Base-by-base conservation (phyloP, 2,888 invertebrate genomes). In the Ethmia dodecea region DNA sequence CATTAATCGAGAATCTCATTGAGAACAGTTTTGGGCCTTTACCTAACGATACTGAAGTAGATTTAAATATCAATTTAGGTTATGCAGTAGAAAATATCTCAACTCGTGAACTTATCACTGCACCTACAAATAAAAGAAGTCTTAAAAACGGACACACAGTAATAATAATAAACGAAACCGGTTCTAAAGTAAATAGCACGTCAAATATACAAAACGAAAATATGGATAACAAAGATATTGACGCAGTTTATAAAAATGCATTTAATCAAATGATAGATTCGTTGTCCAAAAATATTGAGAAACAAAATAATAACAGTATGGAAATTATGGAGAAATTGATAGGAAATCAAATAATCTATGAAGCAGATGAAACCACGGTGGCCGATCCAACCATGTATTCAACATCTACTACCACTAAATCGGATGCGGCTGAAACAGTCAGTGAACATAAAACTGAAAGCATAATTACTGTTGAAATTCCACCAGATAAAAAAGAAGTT, bases 1-100 rank as follows among this genome's bases (percentile, higher is more conserved):
- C 55, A 29, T 42, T 78, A 28, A 71, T 78, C 32, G 69, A 75
- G 31, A 65, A 67, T 47, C 51, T 77, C 33, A 69, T 75, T 35
- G 63, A 61, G 38, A 68, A 48, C 22, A 66, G 56, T 43, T 60
- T 65, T 28, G 57, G 57, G 28, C 48, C 55, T 5, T 28, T 40
- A 26, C 52, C 45, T 33, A 47, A 56, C 30, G 32, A 41, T 27
- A 43, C 37, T 11, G 15, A 46, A 13, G 11, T 31, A 13, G 35
- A 34, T 22, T 31, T 44, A 3, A 42, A 36, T 32, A 11, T 31
- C 5, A 12, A 29, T 22, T 6, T 28, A n/a, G 16, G 40, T 16
- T 22, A 33, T 28, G 10, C 29, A 13, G 30, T 16, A 27, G 32
- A 28, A 3, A 16, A 32, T 32, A 10, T 15, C 10, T 35, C 39